Percentiles rank a stretch among this genome's conserved stretches.
Conservation (phyloP, 2,113 vertebrate species). For the Rhinopithecus roxellana region DNA sequence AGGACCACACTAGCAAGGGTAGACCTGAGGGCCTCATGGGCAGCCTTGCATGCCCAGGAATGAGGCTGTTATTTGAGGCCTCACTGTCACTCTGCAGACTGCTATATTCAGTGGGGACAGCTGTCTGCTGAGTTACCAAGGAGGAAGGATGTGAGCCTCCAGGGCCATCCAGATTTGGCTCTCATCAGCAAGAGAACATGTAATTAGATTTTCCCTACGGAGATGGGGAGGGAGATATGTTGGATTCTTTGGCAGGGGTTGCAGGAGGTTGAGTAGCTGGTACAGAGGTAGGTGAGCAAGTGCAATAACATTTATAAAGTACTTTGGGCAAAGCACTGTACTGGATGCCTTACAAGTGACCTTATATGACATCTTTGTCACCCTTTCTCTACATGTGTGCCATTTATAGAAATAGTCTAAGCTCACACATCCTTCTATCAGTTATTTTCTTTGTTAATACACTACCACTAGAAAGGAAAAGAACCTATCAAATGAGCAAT, state of each 20-base stretch:
- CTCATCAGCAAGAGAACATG: background rate
- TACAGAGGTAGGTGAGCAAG: background rate
- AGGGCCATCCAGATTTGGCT: background rate
- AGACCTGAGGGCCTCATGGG: fast-evolving
- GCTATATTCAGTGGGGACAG: background rate
- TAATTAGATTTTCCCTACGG: background rate
- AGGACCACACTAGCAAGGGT: background rate
- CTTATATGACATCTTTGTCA: background rate
- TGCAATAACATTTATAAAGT: background rate
- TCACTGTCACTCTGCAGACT: background rate
- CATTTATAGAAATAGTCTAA: background rate
- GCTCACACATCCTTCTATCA: background rate
- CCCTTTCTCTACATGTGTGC: background rate
- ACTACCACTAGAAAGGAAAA: background rate
- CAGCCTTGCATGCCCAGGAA: background rate
- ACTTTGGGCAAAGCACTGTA: background rate
- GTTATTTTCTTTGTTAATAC: background rate
- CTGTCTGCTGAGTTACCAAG: background rate
- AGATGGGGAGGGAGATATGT: background rate
- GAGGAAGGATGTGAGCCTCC: background rate
- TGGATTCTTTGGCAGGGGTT: background rate
- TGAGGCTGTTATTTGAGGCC: background rate
- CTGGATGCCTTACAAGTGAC: background rate
- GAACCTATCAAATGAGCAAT: background rate
- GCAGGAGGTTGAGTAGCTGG: background rate